phyloP scores from a whole-genome alignment of 2,888 invertebrate genomes.

The Eutolmus rufibarbis region DNA sequence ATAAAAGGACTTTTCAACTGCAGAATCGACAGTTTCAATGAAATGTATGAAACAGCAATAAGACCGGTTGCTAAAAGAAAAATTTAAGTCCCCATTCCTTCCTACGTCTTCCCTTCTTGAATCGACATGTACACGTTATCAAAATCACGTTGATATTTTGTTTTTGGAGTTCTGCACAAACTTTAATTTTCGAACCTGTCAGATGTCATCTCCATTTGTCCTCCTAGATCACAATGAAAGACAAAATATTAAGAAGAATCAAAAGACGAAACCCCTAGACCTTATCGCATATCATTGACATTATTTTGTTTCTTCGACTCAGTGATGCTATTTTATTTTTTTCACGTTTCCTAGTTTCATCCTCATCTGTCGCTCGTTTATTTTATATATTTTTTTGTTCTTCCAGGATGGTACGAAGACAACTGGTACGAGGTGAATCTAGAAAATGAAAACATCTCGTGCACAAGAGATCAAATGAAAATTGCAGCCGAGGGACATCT shows the following conservation, averaged over 20 bases:
- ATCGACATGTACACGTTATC: neutral
- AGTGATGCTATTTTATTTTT: neutral
- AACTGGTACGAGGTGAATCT: conserved; percentile 96
- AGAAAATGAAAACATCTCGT: conserved; percentile 86
- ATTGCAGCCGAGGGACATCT: conserved; percentile 96
- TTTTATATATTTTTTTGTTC: neutral
- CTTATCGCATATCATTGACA: neutral
- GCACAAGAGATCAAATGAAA: conserved; percentile 92
- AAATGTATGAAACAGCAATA: no score
- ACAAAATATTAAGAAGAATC: neutral
- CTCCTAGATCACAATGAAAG: neutral
- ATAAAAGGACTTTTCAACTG: no score
- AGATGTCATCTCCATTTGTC: neutral
- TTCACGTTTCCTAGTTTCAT: neutral
- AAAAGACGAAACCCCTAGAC: neutral
- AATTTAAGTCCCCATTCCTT: neutral
- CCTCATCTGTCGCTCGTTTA: neutral
- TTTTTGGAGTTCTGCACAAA: neutral
- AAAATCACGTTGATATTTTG: neutral
- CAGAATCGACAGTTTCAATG: neutral
- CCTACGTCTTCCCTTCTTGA: neutral
- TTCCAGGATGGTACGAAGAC: conserved; percentile 94
- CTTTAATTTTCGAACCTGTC: neutral
- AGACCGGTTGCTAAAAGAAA: neutral
- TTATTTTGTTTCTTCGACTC: neutral